phyloP scores from a whole-genome alignment of 1,140 invertebrate species.

The Drosophila rufa region DNA sequence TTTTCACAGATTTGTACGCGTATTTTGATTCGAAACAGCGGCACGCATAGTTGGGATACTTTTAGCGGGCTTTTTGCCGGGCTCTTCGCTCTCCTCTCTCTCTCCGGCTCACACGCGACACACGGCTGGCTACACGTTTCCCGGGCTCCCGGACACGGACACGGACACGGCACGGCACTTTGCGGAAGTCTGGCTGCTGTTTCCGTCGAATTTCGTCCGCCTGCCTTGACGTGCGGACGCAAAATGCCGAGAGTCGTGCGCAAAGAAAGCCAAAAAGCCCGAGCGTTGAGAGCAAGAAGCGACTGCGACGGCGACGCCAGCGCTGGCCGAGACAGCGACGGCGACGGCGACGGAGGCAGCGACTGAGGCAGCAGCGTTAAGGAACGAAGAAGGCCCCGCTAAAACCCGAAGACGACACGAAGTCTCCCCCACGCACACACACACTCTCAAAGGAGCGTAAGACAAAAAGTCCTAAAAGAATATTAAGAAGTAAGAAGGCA shows the following conservation, averaged over 20 bases:
- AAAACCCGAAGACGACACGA: constrained; percentile 67
- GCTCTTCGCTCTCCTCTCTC: constrained; percentile 9
- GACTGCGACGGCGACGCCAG: constrained; percentile 37
- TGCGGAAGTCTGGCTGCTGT: constrained; percentile 52
- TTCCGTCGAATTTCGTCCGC: constrained; percentile 59
- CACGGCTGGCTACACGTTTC: constrained; percentile 38
- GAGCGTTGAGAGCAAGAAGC: constrained; percentile 55
- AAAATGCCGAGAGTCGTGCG: constrained; percentile 81
- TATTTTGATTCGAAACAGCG: constrained; percentile 44
- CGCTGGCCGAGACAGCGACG: constrained; percentile 23
- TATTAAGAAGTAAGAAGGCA: background rate
- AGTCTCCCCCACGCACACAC: constrained; percentile 42
- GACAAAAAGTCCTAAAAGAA: constrained; percentile 19
- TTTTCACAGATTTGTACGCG: constrained; percentile 38
- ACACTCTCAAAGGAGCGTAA: constrained; percentile 7
- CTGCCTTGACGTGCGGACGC: constrained; percentile 79
- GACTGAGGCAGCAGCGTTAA: constrained; percentile 11
- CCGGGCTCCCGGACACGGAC: constrained; percentile 18
- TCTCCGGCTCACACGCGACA: constrained; percentile 12
- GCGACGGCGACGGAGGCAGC: constrained; percentile 21
- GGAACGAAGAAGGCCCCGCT: constrained; percentile 63
- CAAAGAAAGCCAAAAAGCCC: constrained; percentile 77
- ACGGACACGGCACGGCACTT: constrained; percentile 21
- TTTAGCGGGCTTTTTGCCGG: constrained; percentile 48
- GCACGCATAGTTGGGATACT: constrained; percentile 52